These are phyloP conservation scores for Notechis scutatus DNA, from an alignment of 2,113 vertebrate genomes.

Conservation along the genomic window DNA sequence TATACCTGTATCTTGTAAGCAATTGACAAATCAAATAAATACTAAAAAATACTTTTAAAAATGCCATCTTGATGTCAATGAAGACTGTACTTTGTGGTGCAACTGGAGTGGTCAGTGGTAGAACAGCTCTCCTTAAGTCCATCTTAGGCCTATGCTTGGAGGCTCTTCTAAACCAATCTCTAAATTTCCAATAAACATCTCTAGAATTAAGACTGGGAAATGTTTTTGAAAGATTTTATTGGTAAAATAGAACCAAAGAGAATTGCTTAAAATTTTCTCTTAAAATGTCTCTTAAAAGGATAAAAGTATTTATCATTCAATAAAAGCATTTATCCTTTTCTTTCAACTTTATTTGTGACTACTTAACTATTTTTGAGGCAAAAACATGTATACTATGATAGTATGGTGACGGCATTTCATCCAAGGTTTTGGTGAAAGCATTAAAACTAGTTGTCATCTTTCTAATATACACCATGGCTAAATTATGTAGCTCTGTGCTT, in stretches of 20 bases:
- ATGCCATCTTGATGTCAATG: not conserved
- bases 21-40: too few species aligned
- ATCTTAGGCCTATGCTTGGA: not conserved
- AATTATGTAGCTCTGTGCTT: not conserved
- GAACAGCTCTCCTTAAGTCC: not conserved
- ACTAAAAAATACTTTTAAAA: too few species aligned
- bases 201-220: not conserved
- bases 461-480: not conserved
- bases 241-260: not conserved
- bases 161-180: not conserved
- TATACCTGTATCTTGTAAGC: too few species aligned
- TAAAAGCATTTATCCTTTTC: not conserved
- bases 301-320: not conserved
- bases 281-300: not conserved
- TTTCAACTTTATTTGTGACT: not conserved
- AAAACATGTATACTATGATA: not conserved
- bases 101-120: not conserved
- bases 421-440: not conserved
- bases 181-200: not conserved
- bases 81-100: not conserved
- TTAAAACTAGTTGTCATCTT: not conserved
- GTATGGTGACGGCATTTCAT: not conserved
- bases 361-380: not conserved
- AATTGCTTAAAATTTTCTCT: not conserved
- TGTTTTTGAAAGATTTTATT: not conserved